These are phyloP conservation scores for Chascanopsetta lugubris DNA, from an alignment of 2,113 vertebrate species.

Conservation along the genomic window DNA sequence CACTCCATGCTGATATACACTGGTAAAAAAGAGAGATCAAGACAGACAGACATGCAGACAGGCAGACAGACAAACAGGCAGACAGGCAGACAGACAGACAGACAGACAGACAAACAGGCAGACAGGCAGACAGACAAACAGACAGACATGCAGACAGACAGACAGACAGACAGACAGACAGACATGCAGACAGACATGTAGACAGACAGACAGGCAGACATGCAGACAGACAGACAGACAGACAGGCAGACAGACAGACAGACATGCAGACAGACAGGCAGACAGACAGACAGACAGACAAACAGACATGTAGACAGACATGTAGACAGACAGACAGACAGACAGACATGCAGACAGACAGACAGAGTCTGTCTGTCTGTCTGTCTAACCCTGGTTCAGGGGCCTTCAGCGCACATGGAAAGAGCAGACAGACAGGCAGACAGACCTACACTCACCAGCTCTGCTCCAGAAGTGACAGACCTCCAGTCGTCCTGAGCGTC, in stretches of 20 bases:
- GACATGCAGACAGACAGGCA: background rate
- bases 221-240: background rate
- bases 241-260: background rate
- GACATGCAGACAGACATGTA: background rate
- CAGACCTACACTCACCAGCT: constrained; percentile 80
- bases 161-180: background rate
- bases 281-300: background rate
- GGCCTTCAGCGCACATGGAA: background rate
- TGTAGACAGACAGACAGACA: background rate
- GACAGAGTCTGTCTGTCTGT: background rate
- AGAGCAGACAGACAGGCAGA: background rate
- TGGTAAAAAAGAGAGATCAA: no score
- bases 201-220: no score
- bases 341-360: background rate
- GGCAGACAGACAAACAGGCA: no score
- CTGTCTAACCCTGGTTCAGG: background rate
- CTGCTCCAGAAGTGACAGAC: constrained; percentile 72
- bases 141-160: constrained; percentile 6
- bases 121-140: no score
- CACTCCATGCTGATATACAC: background rate
- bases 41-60: no score
- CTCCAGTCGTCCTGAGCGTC: constrained; percentile 65
- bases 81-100: no score
- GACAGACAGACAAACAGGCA: no score
- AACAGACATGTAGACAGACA: constrained; percentile 10